Base-by-base conservation (phyloP, 2,113 vertebrate species). In the Gorsachius goisagi region DNA sequence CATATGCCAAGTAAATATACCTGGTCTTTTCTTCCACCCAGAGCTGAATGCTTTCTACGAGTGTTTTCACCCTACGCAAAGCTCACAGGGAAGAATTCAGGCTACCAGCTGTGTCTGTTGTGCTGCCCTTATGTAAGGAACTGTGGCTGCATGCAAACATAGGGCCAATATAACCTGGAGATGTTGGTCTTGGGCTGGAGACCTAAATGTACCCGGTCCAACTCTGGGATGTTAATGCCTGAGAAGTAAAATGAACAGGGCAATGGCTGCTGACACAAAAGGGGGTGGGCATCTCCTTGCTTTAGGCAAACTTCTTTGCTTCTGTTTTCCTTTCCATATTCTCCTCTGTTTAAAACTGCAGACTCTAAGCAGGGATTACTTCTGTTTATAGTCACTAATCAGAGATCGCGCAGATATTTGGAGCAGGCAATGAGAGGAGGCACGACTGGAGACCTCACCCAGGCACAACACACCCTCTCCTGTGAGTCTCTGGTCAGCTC, bases 1-100 rank as follows among this genome's bases (percentile, higher is more conserved):
- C 99, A 15, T 99, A 99, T 56, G 98, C 99, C 86, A 99, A 99
- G 99, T 99, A 98, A 98, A 87, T 83, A 93, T 19, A 62, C 16
- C 32, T 16, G n/a, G 12, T 45, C 37, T 60, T 5, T 72, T 88
- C 56, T 90, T 72, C 56, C 4, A 58, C 14, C 47, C 7, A 4
- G 5, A 16, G n/a, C 41, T 74, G 44, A 72, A 35, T 72, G 33
- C 13, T 90, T 49, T 80, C 30, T 56, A 18, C 3, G 5, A 18
- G n/a, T 64, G 35, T 33, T 59, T 83, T 41, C 10, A 39, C 33
- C 9, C 24, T 63, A 39, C 3, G 44, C 63, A 62, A 71, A 67
- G 32, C 45, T 52, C 16, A 24, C 8, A 60, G 33, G 49, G n/a
- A 81, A 14, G 45, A 26, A 19, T 44, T 78, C 39, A 59, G 47